Percentiles rank a stretch among this genome's conserved stretches.
These are phyloP conservation scores for Eristalinus sepulchralis DNA, from an alignment of 2,888 invertebrate genomes.

Conservation along the genomic window DNA sequence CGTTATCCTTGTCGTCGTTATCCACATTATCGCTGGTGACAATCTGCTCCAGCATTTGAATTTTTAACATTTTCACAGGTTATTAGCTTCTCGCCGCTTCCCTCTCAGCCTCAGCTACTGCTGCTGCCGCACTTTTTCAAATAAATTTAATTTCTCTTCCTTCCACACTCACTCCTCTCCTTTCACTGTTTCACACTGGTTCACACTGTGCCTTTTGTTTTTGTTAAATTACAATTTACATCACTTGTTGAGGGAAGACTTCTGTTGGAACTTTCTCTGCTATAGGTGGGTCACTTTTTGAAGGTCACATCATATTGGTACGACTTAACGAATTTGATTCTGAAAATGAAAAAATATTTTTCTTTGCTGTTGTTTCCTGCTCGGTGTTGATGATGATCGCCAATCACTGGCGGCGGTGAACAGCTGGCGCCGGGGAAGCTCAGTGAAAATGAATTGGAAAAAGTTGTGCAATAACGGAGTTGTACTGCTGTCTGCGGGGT, in stretches of 20 bases:
- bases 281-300: slow-evolving; percentile 35
- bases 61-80: slow-evolving; percentile 84
- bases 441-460: slow-evolving; percentile 9
- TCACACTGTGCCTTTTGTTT: slow-evolving; percentile 16
- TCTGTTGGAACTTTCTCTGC: slow-evolving; percentile 3
- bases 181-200: neutral
- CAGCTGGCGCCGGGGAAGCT: slow-evolving; percentile 13
- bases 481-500: neutral
- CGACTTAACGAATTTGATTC: slow-evolving; percentile 43
- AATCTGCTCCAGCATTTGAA: slow-evolving; percentile 89
- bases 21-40: slow-evolving; percentile 84
- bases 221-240: slow-evolving; percentile 52
- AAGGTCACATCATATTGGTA: slow-evolving; percentile 63
- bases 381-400: neutral
- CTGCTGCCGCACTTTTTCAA: slow-evolving; percentile 9
- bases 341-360: slow-evolving; percentile 47
- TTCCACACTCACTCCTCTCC: neutral
- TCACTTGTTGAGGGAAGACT: slow-evolving; percentile 49
- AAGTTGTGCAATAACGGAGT: neutral
- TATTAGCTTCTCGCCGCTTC: slow-evolving; percentile 9
- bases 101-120: neutral
- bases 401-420: neutral
- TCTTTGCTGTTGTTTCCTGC: slow-evolving; percentile 1
- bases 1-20: slow-evolving; percentile 73
- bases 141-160: slow-evolving; percentile 33